These are phyloP conservation scores for Bubo blakistoni DNA, from an alignment of 2,113 vertebrate genomes.

Conservation along the genomic window DNA sequence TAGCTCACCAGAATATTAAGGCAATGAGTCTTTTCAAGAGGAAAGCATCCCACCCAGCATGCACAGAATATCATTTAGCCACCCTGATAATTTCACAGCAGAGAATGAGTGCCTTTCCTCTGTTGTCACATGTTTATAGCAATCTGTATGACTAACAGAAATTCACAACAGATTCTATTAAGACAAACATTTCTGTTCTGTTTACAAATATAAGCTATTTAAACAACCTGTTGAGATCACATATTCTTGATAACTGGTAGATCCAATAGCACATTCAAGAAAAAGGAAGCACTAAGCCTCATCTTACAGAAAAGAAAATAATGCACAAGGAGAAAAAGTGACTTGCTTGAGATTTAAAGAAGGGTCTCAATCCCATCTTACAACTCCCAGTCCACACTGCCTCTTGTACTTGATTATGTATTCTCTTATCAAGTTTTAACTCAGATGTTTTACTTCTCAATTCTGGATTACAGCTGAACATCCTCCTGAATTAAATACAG, in stretches of 20 bases:
- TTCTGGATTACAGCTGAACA: not conserved
- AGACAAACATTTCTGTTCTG: not conserved
- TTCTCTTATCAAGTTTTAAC: not conserved
- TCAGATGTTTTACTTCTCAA: not conserved
- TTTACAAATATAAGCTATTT: not conserved
- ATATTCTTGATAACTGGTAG: not conserved
- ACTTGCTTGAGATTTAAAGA: not conserved
- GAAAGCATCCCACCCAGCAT: not conserved
- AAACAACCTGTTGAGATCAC: not conserved
- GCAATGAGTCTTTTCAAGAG: not conserved
- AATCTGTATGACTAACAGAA: not conserved
- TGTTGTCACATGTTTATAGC: not conserved
- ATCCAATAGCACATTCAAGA: not conserved
- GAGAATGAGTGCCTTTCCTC: not conserved
- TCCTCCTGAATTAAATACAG: not conserved
- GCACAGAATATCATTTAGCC: not conserved
- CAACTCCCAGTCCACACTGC: not conserved
- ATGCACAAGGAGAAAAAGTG: not conserved
- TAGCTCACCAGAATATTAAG: not conserved
- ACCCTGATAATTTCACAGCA: not conserved
- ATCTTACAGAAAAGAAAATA: not conserved
- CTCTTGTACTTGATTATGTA: not conserved
- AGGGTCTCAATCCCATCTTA: not conserved
- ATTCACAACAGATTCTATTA: not conserved
- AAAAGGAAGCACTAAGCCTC: not conserved